Conservation (phyloP, 2,888 invertebrate genomes). For the Ochropleura plecta region DNA sequence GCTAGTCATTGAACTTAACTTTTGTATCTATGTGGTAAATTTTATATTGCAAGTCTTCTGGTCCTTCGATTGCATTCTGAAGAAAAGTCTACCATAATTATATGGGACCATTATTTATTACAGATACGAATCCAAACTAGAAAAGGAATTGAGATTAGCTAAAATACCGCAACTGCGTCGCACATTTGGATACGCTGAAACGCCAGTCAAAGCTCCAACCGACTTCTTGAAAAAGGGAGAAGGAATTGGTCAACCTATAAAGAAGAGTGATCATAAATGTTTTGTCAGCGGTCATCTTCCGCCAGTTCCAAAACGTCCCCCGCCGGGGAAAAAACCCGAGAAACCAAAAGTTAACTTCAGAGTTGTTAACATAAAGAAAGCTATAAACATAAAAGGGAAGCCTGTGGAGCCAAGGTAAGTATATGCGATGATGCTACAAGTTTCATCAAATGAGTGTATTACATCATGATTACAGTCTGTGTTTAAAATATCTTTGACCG, state of each 20-base stretch:
- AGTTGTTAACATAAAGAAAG: slow-evolving; percentile 91
- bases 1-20: not conserved
- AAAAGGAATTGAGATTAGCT: slow-evolving; percentile 83
- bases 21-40: not conserved
- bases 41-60: not conserved
- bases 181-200: slow-evolving; percentile 93
- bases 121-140: slow-evolving; percentile 89
- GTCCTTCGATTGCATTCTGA: not conserved
- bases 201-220: slow-evolving; percentile 90
- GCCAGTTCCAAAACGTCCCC: slow-evolving; percentile 85
- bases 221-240: slow-evolving; percentile 92
- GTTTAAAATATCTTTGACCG: not conserved
- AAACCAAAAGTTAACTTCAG: slow-evolving; percentile 89
- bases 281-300: slow-evolving; percentile 82
- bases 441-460: no score
- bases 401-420: slow-evolving; percentile 88
- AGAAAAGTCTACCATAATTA: not conserved
- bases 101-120: slow-evolving; percentile 6
- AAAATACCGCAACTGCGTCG: slow-evolving; percentile 87
- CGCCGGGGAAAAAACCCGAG: slow-evolving; percentile 76
- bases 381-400: slow-evolving; percentile 88
- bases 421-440: not conserved
- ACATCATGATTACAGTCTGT: not conserved
- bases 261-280: slow-evolving; percentile 83
- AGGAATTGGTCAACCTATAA: slow-evolving; percentile 85